These are phyloP conservation scores for Oceanodroma tethys DNA, from an alignment of 2,113 vertebrate genomes.

Conservation along the genomic window DNA sequence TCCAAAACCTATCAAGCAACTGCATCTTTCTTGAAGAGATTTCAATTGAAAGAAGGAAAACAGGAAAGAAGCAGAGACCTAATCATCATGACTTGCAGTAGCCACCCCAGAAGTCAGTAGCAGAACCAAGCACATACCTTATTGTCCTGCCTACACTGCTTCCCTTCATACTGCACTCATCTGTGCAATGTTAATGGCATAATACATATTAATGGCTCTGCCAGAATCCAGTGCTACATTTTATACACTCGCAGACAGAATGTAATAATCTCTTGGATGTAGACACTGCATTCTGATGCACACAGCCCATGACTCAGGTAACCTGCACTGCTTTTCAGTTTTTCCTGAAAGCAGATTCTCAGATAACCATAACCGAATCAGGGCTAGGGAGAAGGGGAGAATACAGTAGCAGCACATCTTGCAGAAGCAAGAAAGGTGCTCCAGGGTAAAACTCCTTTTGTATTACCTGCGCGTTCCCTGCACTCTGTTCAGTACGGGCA, in stretches of 20 bases:
- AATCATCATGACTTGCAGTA: rapidly evolving
- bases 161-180: not conserved
- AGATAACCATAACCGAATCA: rapidly evolving
- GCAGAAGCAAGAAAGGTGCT: not conserved
- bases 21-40: not conserved
- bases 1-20: not conserved
- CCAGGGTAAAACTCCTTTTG: not conserved
- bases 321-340: not conserved
- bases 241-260: not conserved
- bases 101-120: not conserved
- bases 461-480: not conserved
- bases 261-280: rapidly evolving
- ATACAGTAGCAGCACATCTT: not conserved
- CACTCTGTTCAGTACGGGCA: not conserved
- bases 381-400: not conserved
- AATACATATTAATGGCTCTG: not conserved
- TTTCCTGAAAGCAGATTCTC: not conserved
- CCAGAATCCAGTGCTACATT: rapidly evolving
- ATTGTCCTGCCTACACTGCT: rapidly evolving
- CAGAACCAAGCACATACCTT: not conserved
- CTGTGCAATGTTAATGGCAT: rapidly evolving
- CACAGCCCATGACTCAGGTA: rapidly evolving
- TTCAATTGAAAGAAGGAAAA: not conserved
- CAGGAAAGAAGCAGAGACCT: not conserved
- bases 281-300: not conserved